Percentiles rank a stretch among this genome's conserved stretches.
phyloP scores from a whole-genome alignment of 2,797 vertebrate species.

The Bradypodion ventrale region DNA sequence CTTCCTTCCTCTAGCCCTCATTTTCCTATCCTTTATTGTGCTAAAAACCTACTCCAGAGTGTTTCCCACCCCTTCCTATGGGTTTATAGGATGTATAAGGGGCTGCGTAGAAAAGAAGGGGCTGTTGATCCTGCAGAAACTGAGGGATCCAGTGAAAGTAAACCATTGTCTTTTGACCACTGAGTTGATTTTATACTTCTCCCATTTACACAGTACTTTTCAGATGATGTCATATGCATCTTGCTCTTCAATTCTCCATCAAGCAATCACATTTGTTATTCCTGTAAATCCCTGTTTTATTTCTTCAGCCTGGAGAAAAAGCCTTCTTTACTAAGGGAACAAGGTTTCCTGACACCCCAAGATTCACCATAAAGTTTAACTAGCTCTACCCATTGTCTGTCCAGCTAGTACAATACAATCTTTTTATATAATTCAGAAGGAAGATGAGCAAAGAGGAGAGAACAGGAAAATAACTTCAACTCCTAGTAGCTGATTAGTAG shows the following conservation, averaged over 20 bases:
- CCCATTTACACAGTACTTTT: neutral
- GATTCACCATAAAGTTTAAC: rapidly evolving
- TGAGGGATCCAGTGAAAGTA: too few species aligned
- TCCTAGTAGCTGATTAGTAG: neutral
- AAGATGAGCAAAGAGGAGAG: too few species aligned
- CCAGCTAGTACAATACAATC: neutral
- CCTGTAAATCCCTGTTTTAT: neutral
- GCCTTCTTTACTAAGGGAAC: neutral
- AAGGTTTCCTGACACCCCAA: neutral
- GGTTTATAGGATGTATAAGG: too few species aligned
- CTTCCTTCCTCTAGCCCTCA: too few species aligned
- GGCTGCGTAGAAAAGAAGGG: too few species aligned
- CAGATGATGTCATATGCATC: neutral
- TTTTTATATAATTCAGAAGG: neutral
- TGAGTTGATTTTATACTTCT: neutral
- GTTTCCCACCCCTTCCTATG: too few species aligned
- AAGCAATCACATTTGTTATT: neutral
- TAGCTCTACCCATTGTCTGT: neutral
- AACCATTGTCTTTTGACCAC: too few species aligned
- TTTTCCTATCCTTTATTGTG: too few species aligned
- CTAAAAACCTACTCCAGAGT: too few species aligned
- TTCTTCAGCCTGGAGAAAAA: neutral
- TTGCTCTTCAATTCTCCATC: neutral
- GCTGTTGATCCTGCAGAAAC: too few species aligned
- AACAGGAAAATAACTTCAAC: neutral